Evolutionary conservation across 2,888 invertebrate genomes (phyloP).

Genomic region (Melanostoma scalare): DNA sequence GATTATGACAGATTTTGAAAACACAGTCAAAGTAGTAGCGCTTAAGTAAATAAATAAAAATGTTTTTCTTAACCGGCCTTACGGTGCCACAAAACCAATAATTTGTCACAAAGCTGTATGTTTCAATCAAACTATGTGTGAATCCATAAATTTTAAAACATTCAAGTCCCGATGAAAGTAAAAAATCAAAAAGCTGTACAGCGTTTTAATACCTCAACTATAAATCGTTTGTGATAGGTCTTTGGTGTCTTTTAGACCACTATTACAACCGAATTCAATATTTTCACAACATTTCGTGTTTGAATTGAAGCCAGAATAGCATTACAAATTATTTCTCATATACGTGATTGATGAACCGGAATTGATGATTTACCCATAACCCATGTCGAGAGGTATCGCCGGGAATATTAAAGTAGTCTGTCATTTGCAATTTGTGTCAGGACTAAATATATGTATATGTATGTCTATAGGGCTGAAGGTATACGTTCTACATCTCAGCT

Average conservation of each 20-base stretch:
- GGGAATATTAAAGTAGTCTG: slow-evolving; percentile 41
- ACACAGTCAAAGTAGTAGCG: too few species aligned
- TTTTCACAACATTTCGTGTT: slow-evolving; percentile 21
- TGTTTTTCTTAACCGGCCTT: too few species aligned
- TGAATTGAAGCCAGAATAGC: slow-evolving; percentile 30
- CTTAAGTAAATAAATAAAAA: too few species aligned
- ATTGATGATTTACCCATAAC: slow-evolving; percentile 41
- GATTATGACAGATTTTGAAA: too few species aligned
- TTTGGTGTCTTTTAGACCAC: slow-evolving; percentile 9
- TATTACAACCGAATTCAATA: slow-evolving; percentile 11
- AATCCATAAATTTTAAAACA: too few species aligned
- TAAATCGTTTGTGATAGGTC: background rate
- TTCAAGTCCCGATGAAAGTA: too few species aligned
- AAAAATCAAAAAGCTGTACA: too few species aligned
- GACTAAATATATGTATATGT: background rate
- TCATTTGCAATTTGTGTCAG: slow-evolving; percentile 38
- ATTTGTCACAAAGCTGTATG: too few species aligned
- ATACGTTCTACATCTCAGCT: slow-evolving; percentile 28
- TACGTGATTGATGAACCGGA: slow-evolving; percentile 42
- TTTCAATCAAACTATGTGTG: too few species aligned
- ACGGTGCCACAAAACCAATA: too few species aligned
- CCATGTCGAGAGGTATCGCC: slow-evolving; percentile 24
- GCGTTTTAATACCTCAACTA: too few species aligned
- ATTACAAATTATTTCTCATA: slow-evolving; percentile 34
- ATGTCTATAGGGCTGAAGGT: too few species aligned